These are phyloP conservation scores for Drosophila melanogaster DNA, from an alignment of 1,140 invertebrate species.

Conservation along the genomic window DNA sequence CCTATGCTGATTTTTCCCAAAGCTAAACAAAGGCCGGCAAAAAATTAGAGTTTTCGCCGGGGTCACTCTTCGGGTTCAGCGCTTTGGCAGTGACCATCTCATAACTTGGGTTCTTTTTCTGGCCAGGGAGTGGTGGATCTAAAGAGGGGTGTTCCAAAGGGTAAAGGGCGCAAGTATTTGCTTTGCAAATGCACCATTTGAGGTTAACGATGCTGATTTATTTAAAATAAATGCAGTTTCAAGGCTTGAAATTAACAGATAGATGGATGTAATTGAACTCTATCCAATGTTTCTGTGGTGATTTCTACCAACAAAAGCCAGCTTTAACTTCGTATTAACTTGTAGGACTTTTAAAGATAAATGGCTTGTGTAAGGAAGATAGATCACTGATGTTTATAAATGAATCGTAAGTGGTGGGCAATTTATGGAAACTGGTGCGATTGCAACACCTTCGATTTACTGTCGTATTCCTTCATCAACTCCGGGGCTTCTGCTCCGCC, in stretches of 20 bases:
- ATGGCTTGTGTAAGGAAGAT: neutral
- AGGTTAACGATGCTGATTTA: neutral
- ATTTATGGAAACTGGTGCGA: conserved; percentile 34
- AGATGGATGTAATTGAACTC: too few species aligned
- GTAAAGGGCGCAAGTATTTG: neutral
- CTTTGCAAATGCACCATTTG: neutral
- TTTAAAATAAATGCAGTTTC: too few species aligned
- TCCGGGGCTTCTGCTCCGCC: neutral
- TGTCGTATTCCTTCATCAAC: conserved; percentile 26
- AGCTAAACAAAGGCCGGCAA: conserved; percentile 15
- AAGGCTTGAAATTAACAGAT: too few species aligned
- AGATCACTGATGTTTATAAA: conserved; percentile 26
- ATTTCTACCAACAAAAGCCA: too few species aligned
- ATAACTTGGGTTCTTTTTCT: conserved; percentile 21
- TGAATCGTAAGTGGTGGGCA: conserved; percentile 15
- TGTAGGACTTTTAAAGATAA: conserved; percentile 9
- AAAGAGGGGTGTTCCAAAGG: neutral
- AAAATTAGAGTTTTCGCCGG: conserved; percentile 40
- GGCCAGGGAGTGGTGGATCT: neutral
- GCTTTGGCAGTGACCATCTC: conserved; percentile 26
- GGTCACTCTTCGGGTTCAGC: conserved; percentile 38
- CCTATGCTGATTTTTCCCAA: conserved; percentile 51
- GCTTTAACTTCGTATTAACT: neutral
- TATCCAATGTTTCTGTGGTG: too few species aligned
- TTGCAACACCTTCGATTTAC: conserved; percentile 40